Conservation (phyloP, 1,140 invertebrate genomes). For the Brachionus manjavacas region DNA sequence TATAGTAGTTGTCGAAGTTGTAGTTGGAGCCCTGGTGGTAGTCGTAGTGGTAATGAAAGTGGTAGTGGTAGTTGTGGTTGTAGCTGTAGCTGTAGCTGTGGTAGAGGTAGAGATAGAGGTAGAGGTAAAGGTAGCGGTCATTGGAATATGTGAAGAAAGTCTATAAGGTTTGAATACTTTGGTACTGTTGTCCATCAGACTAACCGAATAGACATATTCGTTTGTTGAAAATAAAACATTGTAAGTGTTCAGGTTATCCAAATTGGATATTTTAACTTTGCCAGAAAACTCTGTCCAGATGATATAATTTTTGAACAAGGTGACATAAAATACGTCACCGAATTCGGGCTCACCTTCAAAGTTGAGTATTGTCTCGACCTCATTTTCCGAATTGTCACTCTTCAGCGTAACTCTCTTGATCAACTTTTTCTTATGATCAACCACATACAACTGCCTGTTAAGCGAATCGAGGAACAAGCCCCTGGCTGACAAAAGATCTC, state of each 20-base stretch:
- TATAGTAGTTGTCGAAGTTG: neutral
- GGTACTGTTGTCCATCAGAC: conserved; percentile 19
- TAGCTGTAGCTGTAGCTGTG: neutral
- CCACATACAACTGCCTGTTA: conserved; percentile 7
- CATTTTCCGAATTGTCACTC: neutral
- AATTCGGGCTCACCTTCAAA: neutral
- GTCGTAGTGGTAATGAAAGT: neutral
- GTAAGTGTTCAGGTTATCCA: neutral
- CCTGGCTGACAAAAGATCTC: conserved; percentile 32
- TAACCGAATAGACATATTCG: conserved; percentile 35
- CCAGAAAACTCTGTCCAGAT: conserved; percentile 41
- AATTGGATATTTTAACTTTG: conserved; percentile 32
- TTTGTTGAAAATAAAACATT: conserved; percentile 37
- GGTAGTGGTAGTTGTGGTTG: neutral
- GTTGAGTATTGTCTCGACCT: neutral
- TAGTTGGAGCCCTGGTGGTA: neutral
- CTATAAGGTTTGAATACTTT: neutral
- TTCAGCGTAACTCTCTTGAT: neutral
- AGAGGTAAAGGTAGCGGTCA: neutral
- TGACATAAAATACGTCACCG: conserved; percentile 31
- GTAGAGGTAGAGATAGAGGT: neutral
- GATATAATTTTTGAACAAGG: neutral
- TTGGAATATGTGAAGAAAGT: neutral
- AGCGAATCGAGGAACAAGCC: neutral
- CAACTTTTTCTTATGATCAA: conserved; percentile 4